These are phyloP conservation scores for Epinephelus coioides DNA, from an alignment of 2,797 vertebrate genomes.

Conservation along the genomic window DNA sequence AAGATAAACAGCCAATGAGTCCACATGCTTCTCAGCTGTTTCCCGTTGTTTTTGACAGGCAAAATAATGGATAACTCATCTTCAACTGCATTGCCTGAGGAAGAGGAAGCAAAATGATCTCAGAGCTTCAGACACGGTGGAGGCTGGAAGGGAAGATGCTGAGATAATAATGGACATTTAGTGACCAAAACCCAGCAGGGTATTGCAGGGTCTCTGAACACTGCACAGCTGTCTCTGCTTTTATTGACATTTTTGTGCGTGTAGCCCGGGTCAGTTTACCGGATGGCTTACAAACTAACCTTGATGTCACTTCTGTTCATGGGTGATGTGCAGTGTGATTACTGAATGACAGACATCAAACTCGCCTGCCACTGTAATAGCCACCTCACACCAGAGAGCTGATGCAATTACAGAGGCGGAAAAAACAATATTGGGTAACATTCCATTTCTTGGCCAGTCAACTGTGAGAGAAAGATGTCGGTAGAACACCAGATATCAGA, in stretches of 20 bases:
- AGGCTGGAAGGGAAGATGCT: constrained; percentile 54
- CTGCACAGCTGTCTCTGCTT: constrained; percentile 46
- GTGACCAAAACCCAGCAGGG: constrained; percentile 49
- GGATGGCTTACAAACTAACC: constrained; percentile 44
- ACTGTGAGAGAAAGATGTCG: constrained; percentile 35
- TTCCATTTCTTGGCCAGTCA: constrained; percentile 26
- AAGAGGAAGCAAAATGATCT: constrained; percentile 59
- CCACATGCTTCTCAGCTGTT: constrained; percentile 51
- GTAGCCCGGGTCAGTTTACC: constrained; percentile 53
- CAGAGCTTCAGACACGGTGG: constrained; percentile 41
- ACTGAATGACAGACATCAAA: constrained; percentile 50
- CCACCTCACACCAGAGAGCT: constrained; percentile 24
- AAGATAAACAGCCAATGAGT: constrained; percentile 47
- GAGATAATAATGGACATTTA: constrained; percentile 73
- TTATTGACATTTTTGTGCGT: constrained; percentile 61
- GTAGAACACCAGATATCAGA: constrained; percentile 37
- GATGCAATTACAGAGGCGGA: constrained; percentile 27
- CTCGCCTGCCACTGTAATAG: constrained; percentile 25
- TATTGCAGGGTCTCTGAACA: constrained; percentile 38
- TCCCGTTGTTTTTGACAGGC: constrained; percentile 42
- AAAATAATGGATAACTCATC: constrained; percentile 65
- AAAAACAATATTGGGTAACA: constrained; percentile 32
- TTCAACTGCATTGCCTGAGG: constrained; percentile 53
- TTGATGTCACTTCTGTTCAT: constrained; percentile 36
- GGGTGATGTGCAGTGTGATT: constrained; percentile 24